A percentile compares a stretch with the other conserved stretches of the same genome.
phyloP scores from a whole-genome alignment of 2,113 vertebrate species.

The Semicossyphus pulcher region DNA sequence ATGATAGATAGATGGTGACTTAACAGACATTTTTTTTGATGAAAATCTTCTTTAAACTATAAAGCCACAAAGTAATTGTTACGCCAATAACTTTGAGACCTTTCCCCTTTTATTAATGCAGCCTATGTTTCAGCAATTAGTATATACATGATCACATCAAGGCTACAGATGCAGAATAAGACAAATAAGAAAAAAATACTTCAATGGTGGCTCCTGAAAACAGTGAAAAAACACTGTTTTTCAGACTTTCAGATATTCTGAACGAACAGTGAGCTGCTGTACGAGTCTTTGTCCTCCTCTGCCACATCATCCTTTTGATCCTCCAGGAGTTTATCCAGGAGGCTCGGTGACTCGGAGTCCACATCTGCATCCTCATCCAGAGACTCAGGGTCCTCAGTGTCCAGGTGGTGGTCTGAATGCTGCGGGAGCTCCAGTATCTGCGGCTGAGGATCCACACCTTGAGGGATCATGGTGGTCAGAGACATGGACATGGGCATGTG shows the following conservation, averaged over 20 bases:
- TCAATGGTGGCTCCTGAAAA: too few relatives aligned
- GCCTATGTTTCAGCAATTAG: too few relatives aligned
- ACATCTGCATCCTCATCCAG: slow-evolving; percentile 62
- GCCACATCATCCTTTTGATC: slow-evolving; percentile 83
- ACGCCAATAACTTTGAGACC: too few relatives aligned
- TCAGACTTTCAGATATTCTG: slow-evolving; percentile 79
- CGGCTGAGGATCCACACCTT: slow-evolving; percentile 78
- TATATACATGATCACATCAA: background rate
- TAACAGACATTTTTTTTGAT: too few relatives aligned
- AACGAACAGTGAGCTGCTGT: slow-evolving; percentile 85
- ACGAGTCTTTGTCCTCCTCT: slow-evolving; percentile 85
- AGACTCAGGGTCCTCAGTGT: slow-evolving; percentile 78
- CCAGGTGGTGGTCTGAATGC: slow-evolving; percentile 44
- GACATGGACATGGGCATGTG: slow-evolving; percentile 86
- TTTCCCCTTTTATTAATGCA: too few relatives aligned
- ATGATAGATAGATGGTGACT: too few relatives aligned
- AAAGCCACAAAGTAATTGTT: too few relatives aligned
- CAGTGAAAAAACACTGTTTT: background rate
- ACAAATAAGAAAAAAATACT: background rate
- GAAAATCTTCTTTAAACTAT: too few relatives aligned
- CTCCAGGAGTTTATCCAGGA: slow-evolving; percentile 93
- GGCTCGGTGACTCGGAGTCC: slow-evolving; percentile 72
- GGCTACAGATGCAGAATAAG: background rate
- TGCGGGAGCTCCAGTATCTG: slow-evolving; percentile 81
- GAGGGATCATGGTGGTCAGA: slow-evolving; percentile 77